Percentiles rank a stretch among this genome's conserved stretches.
phyloP scores from a whole-genome alignment of 2,888 invertebrate genomes.

The Leptopilina drosophilae region DNA sequence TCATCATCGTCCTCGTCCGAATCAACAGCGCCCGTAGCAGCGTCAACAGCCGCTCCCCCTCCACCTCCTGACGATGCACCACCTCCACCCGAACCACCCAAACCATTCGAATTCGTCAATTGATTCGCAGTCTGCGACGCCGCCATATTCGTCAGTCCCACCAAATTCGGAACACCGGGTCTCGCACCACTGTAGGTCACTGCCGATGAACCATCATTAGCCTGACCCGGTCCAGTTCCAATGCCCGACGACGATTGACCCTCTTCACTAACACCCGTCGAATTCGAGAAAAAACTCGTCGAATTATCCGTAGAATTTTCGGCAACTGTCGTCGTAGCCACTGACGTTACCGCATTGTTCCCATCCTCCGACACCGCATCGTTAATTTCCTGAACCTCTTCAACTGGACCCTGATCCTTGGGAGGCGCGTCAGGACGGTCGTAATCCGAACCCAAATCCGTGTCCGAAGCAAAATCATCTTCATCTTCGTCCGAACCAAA shows the following conservation, averaged over 20 bases:
- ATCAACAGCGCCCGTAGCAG: neutral
- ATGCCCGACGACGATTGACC: slow-evolving; percentile 7
- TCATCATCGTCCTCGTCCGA: slow-evolving; percentile 74
- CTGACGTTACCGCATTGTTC: slow-evolving; percentile 4
- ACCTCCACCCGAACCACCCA: slow-evolving; percentile 34
- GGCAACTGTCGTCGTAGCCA: neutral
- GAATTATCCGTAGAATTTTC: slow-evolving; percentile 31
- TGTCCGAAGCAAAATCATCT: neutral
- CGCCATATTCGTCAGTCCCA: slow-evolving; percentile 37
- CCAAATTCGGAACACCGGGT: slow-evolving; percentile 44
- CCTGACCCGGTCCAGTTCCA: slow-evolving; percentile 48
- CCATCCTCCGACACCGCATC: slow-evolving; percentile 42
- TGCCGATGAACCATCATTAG: slow-evolving; percentile 49
- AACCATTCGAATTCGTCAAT: neutral
- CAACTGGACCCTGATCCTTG: slow-evolving; percentile 33
- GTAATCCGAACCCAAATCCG: no score
- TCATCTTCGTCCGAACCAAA: neutral
- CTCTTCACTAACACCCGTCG: neutral
- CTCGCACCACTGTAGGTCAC: slow-evolving; percentile 7
- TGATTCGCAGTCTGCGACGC: slow-evolving; percentile 19
- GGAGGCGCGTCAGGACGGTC: no score
- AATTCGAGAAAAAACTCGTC: neutral
- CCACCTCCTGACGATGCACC: slow-evolving; percentile 22
- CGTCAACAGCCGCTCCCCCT: slow-evolving; percentile 14
- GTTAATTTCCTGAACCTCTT: neutral